Base-by-base conservation (phyloP, 1,140 invertebrate species). In the Drosophila auraria region DNA sequence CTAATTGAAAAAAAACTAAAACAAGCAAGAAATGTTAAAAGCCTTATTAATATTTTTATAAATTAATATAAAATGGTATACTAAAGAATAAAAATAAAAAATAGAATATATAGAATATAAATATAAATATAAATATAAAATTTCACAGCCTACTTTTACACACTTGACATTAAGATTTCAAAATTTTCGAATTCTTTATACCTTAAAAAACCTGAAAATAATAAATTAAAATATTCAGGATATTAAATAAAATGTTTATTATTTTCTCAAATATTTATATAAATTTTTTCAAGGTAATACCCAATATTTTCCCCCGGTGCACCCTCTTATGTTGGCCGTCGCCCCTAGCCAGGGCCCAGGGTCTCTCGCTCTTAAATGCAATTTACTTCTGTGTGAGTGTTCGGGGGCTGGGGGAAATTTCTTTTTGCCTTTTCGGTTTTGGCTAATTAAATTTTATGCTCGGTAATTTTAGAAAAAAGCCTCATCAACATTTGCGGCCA, bases 371-470 rank as follows among this genome's bases (percentile, higher is more conserved):
- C 38, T 51, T 45, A 87, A 87, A 87, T 87, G 83, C 84, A 89
- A 87, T 87, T 83, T 87, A 80, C 83, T 87, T 83, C 78, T 80
- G 74, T 80, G 76, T 40, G 6, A 47, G 65, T 69, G 27, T 70
- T 58, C 25, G 27, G 45, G 45, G 7, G 12, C 27, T 30, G n/a
- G 33, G 12, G 25, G 12, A 12, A 36, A 40, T 51, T 72, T 73
- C 70, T 60, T 72, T 82, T 82, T 78, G 77, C 78, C 68, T 89
- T 87, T 90, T 90, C 60, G 86, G 86, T 87, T 87, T 87, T 87
- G 84, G 84, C 84, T 89, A 89, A 89, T 89, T 89, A 90, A 89
- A 89, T 89, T 89, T 89, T 89, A 89, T 89, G 84, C 86, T 89
- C 83, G 84, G 84, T 89, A 90, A 89, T 89, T 89, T 89, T 89